Base-by-base conservation (phyloP, 2,113 vertebrate genomes). In the Pterocles burchelli region DNA sequence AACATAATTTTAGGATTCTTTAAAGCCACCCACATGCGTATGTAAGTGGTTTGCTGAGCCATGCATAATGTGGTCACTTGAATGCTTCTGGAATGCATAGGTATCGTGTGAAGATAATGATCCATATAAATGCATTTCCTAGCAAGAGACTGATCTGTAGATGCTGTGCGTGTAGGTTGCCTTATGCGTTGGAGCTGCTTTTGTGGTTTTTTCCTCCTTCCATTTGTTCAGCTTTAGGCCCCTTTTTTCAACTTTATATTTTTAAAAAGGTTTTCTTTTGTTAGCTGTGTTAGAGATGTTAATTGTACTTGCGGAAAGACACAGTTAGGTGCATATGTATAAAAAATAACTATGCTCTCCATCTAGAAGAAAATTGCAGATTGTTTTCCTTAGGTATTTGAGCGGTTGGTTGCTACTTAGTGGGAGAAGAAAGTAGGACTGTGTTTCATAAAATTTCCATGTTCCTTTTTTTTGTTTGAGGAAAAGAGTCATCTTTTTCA, bases 231-330 rank as follows among this genome's bases (percentile, higher is more conserved):
- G 74, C 70, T 46, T 94, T 88, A 88, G 65, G 68, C 88, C 45
- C 38, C 20, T 17, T 79, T 81, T 94, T 89, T 52, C 63, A 29
- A 59, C 70, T 92, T 80, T 74, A 6, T 85, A 2, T 86, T 90
- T 88, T 91, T 74, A 55, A 88, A 96, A 93, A 55, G 74, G 51
- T 74, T 73, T 84, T 82, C 89, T 93, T 96, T 94, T 96, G 68
- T 93, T 88, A 62, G 51, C 45, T 94, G 38, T 15, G 1, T 93
- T 93, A 81, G 61, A 86, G 67, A 73, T 80, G 92, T 61, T 97
- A 96, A 96, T 95, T 97, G 81, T 95, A 75, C 86, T 92, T 38
- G 17, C 16, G 24, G 87, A 96, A 93, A 93, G 86, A 86, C n/a
- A 24, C 85, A 71, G 81, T 84, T 85, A 89, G 88, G 73, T 79